phyloP scores from a whole-genome alignment of 1,140 invertebrate genomes.

The Caerostris extrusa region DNA sequence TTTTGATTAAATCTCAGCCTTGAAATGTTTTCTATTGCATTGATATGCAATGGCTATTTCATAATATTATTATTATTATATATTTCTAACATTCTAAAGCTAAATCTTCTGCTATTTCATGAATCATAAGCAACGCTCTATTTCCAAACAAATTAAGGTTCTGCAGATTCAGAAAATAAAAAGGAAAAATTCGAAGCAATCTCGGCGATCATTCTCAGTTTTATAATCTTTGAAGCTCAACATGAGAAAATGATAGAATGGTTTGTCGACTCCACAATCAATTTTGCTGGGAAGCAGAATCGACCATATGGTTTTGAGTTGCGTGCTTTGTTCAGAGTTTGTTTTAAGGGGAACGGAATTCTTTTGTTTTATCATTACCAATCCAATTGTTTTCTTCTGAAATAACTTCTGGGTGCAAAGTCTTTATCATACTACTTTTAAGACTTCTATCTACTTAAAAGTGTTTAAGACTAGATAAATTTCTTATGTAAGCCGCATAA shows the following conservation, averaged over 20 bases:
- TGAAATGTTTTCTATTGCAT: no score
- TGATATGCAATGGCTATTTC: no score
- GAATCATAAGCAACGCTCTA: no score
- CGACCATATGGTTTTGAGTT: conserved; percentile 36
- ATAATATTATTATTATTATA: no score
- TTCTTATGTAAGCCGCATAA: neutral
- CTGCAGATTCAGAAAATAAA: neutral
- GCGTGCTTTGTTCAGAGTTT: conserved; percentile 18
- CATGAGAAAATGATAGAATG: conserved; percentile 46
- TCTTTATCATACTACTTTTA: neutral
- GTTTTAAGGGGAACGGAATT: conserved; percentile 23
- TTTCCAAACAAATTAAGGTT: no score
- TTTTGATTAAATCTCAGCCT: no score
- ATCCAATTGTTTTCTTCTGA: conserved; percentile 22
- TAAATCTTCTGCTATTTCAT: no score
- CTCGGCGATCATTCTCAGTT: neutral
- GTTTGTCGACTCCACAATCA: conserved; percentile 1
- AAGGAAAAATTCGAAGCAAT: neutral
- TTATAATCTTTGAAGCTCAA: neutral
- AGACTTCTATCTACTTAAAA: neutral
- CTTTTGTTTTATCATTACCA: neutral
- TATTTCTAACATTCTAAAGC: no score
- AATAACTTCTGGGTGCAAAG: neutral
- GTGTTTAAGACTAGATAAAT: neutral
- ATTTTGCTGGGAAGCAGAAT: conserved; percentile 10